Evolutionary conservation across 1,140 invertebrate species (phyloP).

Genomic region (Zaprionus inermis): DNA sequence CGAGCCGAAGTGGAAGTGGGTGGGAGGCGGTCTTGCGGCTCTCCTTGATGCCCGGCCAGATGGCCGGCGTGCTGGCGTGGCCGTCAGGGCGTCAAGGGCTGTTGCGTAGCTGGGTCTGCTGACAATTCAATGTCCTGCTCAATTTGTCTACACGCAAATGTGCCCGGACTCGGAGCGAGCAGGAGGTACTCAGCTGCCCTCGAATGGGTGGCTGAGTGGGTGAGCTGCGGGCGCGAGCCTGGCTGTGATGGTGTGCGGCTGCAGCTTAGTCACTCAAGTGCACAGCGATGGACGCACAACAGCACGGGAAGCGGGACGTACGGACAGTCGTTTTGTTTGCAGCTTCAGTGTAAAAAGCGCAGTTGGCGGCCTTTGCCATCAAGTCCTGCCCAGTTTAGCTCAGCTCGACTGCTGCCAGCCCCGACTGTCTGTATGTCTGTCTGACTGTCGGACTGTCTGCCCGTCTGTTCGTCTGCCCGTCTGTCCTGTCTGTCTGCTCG

Average conservation of each 20-base stretch:
- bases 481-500: slow-evolving; percentile 33
- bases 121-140: slow-evolving; percentile 81
- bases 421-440: slow-evolving; percentile 1
- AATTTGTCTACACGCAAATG: slow-evolving; percentile 76
- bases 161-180: slow-evolving; percentile 12
- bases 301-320: background rate
- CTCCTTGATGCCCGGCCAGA: background rate
- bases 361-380: slow-evolving; percentile 62
- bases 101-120: slow-evolving; percentile 62
- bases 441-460: background rate
- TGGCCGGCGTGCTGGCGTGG: slow-evolving; percentile 11
- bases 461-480: no score
- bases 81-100: slow-evolving; percentile 61
- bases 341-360: slow-evolving; percentile 67
- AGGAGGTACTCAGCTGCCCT: no score
- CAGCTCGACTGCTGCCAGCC: slow-evolving; percentile 2
- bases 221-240: background rate
- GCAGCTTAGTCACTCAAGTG: slow-evolving; percentile 79
- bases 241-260: slow-evolving; percentile 47
- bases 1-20: background rate
- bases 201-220: slow-evolving; percentile 29
- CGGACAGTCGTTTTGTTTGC: slow-evolving; percentile 57
- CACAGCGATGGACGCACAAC: slow-evolving; percentile 58
- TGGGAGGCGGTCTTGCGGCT: background rate
- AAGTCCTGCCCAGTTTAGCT: slow-evolving; percentile 35